Conservation (phyloP, 2,797 vertebrate genomes). For the Muraenolepis orangiensis region DNA sequence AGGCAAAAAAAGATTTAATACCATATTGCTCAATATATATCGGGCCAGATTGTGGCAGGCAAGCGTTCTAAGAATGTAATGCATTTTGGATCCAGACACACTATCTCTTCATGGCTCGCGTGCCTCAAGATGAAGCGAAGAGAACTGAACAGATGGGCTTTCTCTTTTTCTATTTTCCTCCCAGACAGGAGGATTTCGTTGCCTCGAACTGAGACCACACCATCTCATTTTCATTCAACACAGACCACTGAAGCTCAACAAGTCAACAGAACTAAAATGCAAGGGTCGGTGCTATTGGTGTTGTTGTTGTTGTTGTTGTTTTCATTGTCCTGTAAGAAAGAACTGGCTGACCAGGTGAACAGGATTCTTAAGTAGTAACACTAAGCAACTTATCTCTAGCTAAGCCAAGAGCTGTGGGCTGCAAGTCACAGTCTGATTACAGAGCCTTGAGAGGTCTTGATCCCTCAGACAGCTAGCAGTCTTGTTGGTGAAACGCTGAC, state of each 20-base stretch:
- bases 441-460: not conserved
- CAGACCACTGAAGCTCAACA: no score
- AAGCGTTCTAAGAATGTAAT: not conserved
- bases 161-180: not conserved
- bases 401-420: slow-evolving; percentile 40
- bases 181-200: no score
- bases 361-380: slow-evolving; percentile 35
- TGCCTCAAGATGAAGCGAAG: not conserved
- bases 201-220: not conserved
- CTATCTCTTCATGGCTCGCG: not conserved
- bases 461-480: not conserved
- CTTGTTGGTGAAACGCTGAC: no score
- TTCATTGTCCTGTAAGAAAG: not conserved
- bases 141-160: not conserved
- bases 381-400: slow-evolving; percentile 65
- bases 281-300: no score
- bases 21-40: no score
- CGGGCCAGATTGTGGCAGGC: not conserved
- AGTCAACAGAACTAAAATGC: no score
- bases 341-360: slow-evolving; percentile 12
- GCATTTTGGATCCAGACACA: not conserved
- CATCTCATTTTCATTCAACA: not conserved
- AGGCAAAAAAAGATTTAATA: no score
- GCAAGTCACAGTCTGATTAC: slow-evolving; percentile 19
- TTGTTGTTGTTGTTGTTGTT: no score